Conservation (phyloP, 1,140 invertebrate species). For the Amphibalanus amphitrite region DNA sequence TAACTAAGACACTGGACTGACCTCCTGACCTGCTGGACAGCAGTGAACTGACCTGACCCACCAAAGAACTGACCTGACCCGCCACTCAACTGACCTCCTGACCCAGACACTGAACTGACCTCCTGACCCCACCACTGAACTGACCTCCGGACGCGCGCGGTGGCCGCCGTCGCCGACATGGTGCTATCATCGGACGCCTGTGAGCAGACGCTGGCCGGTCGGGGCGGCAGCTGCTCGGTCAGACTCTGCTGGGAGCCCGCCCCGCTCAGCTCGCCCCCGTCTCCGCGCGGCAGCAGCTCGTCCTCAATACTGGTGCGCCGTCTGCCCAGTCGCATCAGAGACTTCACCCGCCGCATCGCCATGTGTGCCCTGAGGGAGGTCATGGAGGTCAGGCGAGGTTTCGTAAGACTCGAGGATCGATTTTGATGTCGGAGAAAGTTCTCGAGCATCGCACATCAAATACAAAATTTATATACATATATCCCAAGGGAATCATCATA, state of each 20-base stretch:
- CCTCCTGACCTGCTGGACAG: constrained; percentile 12
- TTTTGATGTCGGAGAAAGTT: too few relatives aligned
- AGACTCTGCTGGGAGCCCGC: constrained; percentile 9
- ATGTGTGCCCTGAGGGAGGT: constrained; percentile 22
- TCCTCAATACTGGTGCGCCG: constrained; percentile 27
- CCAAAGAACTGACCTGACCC: not conserved
- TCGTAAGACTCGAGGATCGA: too few relatives aligned
- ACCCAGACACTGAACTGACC: not conserved
- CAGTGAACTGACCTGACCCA: not conserved
- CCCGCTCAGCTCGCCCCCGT: constrained; percentile 22
- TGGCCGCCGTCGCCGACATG: constrained; percentile 13
- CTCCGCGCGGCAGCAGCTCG: constrained; percentile 17
- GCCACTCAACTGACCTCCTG: constrained; percentile 7
- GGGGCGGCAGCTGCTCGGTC: not conserved
- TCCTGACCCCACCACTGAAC: not conserved
- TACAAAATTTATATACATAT: too few relatives aligned
- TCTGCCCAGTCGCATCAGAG: constrained; percentile 47
- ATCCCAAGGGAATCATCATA: too few relatives aligned
- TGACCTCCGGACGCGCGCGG: not conserved
- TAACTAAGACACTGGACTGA: not conserved
- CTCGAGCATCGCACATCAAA: too few relatives aligned
- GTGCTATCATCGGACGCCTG: constrained; percentile 21
- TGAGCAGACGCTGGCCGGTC: constrained; percentile 11
- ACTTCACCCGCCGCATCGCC: constrained; percentile 41
- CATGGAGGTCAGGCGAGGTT: too few relatives aligned